A percentile compares a stretch with the other conserved stretches of the same genome.
Conservation (phyloP, 2,113 vertebrate genomes). For the Piprites chloris region DNA sequence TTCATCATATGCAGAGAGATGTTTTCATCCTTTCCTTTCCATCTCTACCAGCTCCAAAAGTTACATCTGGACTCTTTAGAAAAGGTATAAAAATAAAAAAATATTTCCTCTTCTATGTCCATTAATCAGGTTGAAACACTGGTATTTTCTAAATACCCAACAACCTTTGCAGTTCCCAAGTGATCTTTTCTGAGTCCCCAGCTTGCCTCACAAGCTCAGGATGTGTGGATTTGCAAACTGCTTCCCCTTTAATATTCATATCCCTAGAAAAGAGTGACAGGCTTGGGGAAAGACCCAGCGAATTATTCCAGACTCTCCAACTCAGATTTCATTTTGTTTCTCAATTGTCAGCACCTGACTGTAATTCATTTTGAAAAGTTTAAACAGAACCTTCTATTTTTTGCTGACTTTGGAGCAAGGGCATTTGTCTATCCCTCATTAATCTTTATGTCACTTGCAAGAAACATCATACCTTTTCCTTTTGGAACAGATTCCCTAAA, state of each 20-base stretch:
- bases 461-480: constrained; percentile 34
- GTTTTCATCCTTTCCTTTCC: not conserved
- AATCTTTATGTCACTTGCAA: constrained; percentile 49
- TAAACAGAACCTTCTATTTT: constrained; percentile 59
- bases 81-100: not conserved
- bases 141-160: not conserved
- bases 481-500: constrained; percentile 27
- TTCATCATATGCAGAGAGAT: not conserved
- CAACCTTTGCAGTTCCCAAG: not conserved
- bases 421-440: constrained; percentile 54
- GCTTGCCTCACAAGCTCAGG: not conserved
- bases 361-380: constrained; percentile 63
- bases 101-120: not conserved
- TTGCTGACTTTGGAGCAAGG: constrained; percentile 64
- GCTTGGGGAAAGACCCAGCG: constrained; percentile 37
- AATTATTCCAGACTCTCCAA: constrained; percentile 37
- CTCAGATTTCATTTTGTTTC: constrained; percentile 52
- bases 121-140: not conserved
- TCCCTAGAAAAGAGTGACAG: constrained; percentile 29
- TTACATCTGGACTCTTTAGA: not conserved
- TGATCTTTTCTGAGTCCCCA: not conserved
- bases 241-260: not conserved
- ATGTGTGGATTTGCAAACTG: not conserved
- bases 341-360: constrained; percentile 51
- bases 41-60: not conserved